Evolutionary conservation across 2,888 invertebrate species (phyloP).

Genomic region (Sialis fuliginosa): DNA sequence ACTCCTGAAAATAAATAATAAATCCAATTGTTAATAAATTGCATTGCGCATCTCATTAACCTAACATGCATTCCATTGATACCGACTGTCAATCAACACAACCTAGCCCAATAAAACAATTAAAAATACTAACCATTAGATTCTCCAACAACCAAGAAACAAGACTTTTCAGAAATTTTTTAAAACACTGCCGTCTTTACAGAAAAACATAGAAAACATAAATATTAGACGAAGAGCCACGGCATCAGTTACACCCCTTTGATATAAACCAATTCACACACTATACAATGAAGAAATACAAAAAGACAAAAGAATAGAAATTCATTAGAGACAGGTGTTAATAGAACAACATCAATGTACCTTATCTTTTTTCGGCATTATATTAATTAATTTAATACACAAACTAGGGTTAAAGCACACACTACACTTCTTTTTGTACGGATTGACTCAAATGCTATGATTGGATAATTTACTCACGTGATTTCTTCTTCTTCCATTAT

Average conservation of each 20-base stretch:
- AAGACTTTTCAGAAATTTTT: not conserved
- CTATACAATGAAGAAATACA: not conserved
- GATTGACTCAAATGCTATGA: slow-evolving; percentile 14
- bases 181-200: slow-evolving; percentile 1
- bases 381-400: slow-evolving; percentile 7
- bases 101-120: slow-evolving; percentile 8
- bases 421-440: slow-evolving; percentile 13
- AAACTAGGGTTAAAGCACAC: slow-evolving; percentile 16
- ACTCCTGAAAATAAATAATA: slow-evolving; percentile 25
- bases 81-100: slow-evolving; percentile 6
- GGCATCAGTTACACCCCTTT: slow-evolving; percentile 17
- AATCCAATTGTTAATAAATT: slow-evolving; percentile 8
- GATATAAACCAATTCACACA: slow-evolving; percentile 14
- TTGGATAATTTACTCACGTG: slow-evolving; percentile 17
- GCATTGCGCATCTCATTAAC: slow-evolving; percentile 10
- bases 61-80: slow-evolving; percentile 11
- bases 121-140: slow-evolving; percentile 13
- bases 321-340: not conserved
- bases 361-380: slow-evolving; percentile 26
- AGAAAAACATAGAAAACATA: slow-evolving; percentile 20
- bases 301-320: not conserved
- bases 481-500: slow-evolving; percentile 8
- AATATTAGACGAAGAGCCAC: slow-evolving; percentile 17
- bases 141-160: slow-evolving; percentile 4
- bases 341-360: slow-evolving; percentile 15